These are phyloP conservation scores for Ernsta delagoae DNA, from an alignment of 2,888 invertebrate genomes.

Conservation along the genomic window DNA sequence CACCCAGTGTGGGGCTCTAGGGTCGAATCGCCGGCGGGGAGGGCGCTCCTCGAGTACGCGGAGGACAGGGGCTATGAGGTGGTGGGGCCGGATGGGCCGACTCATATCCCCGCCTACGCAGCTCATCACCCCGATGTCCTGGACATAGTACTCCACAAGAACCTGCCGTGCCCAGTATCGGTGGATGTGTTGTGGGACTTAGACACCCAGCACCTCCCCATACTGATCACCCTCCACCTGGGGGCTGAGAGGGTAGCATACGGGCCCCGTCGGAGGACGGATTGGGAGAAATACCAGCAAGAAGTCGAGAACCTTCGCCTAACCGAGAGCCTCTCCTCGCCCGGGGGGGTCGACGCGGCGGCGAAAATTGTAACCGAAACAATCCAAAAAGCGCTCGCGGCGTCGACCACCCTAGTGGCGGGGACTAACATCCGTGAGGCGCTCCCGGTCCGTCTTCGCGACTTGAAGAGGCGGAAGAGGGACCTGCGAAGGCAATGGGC, in stretches of 20 bases:
- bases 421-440: no score
- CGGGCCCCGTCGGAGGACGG: not conserved
- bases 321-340: not conserved
- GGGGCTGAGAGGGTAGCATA: no score
- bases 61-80: conserved; percentile 4
- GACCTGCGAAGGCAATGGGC: no score
- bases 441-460: no score
- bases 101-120: not conserved
- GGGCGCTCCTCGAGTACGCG: not conserved
- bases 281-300: not conserved
- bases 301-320: no score
- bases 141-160: conserved; percentile 5
- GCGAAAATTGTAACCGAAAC: not conserved
- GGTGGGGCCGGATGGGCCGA: not conserved
- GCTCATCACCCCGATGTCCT: conserved; percentile 1
- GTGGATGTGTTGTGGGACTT: conserved; percentile 14
- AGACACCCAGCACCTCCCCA: conserved; percentile 6
- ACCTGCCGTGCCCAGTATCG: not conserved
- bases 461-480: no score
- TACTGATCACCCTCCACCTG: not conserved
- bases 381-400: not conserved
- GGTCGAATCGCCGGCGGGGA: not conserved
- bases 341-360: not conserved
- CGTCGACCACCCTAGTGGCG: not conserved
- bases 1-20: not conserved